Conservation (phyloP, 2,113 vertebrate genomes). For the Acinonyx jubatus region DNA sequence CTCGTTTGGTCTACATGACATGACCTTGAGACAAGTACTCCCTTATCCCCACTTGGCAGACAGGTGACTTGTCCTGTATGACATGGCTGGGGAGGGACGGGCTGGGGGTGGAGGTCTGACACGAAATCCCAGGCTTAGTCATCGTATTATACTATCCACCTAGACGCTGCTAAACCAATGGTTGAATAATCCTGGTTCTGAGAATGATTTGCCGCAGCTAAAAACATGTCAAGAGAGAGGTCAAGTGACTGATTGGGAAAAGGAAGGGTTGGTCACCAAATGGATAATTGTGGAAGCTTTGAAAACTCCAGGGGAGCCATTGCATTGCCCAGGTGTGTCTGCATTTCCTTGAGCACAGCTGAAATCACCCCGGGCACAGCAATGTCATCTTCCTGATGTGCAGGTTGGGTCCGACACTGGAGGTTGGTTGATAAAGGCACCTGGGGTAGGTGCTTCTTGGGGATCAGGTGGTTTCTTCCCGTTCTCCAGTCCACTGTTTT, state of each 20-base stretch:
- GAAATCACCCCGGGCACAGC: neutral
- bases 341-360: neutral
- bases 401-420: fast-evolving
- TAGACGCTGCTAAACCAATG: neutral
- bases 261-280: neutral
- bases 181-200: neutral
- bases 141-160: fast-evolving
- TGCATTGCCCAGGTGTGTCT: neutral
- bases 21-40: neutral
- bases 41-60: neutral
- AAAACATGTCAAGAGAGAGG: neutral
- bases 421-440: neutral
- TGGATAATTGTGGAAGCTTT: fast-evolving
- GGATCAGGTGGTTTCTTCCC: neutral
- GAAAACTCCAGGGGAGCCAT: neutral
- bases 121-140: neutral
- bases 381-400: neutral
- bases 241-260: neutral
- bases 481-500: no score
- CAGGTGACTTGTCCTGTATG: fast-evolving
- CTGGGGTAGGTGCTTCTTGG: fast-evolving
- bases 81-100: neutral
- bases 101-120: neutral
- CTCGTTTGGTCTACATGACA: fast-evolving
- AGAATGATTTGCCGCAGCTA: no score